Evolutionary conservation across 2,113 vertebrate genomes (phyloP).

Genomic region (Chascanopsetta lugubris): DNA sequence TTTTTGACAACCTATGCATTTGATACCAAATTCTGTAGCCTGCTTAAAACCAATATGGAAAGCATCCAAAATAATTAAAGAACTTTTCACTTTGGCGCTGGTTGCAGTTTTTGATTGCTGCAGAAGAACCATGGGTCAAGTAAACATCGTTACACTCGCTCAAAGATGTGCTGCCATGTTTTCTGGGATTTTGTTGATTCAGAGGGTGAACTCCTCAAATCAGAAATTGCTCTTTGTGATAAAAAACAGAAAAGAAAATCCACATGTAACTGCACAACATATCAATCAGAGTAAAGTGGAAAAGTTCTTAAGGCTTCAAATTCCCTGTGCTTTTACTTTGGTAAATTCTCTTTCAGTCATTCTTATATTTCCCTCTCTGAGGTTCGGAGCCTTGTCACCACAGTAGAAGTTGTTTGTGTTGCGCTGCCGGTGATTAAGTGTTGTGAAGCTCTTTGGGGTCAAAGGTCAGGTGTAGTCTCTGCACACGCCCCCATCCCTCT

Average conservation of each 20-base stretch:
- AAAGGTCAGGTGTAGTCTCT: conserved; percentile 31
- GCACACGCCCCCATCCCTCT: conserved; percentile 16
- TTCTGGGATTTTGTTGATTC: no score
- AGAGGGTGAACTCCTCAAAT: no score
- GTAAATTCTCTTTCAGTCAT: not conserved
- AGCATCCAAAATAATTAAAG: not conserved
- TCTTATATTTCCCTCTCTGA: not conserved
- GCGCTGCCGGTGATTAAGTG: not conserved
- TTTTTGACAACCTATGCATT: no score
- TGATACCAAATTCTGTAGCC: no score
- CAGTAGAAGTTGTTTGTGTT: not conserved
- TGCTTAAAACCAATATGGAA: not conserved
- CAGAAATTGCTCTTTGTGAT: no score
- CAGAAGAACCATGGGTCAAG: not conserved
- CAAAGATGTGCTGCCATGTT: not conserved
- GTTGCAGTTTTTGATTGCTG: not conserved
- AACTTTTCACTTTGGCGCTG: not conserved
- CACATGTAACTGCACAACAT: not conserved
- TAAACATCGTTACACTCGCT: not conserved
- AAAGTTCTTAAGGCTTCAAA: not conserved
- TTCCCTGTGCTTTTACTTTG: not conserved
- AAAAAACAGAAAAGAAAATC: no score
- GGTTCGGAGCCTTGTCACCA: not conserved
- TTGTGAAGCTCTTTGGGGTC: conserved; percentile 13
- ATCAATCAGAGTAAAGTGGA: not conserved